phyloP scores from a whole-genome alignment of 2,113 vertebrate genomes.

The Ptilonorhynchus violaceus region DNA sequence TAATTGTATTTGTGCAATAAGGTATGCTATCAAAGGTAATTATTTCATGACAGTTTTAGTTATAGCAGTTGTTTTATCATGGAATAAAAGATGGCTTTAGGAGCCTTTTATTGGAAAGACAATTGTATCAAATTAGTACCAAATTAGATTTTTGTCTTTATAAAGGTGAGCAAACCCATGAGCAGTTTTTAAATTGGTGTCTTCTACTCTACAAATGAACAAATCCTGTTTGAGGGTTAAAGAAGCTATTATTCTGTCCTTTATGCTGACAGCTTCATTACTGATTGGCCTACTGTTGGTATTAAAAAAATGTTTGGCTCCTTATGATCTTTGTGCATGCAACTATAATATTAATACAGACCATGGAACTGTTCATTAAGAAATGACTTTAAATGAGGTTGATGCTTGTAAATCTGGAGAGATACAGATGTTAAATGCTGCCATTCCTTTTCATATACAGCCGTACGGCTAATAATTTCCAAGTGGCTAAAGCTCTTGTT shows the following conservation, averaged over 20 bases:
- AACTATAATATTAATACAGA: conserved; percentile 78
- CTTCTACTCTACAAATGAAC: conserved; percentile 76
- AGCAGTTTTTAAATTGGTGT: conserved; percentile 80
- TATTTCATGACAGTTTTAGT: conserved; percentile 78
- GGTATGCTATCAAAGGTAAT: conserved; percentile 73
- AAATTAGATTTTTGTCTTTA: conserved; percentile 84
- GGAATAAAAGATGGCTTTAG: conserved; percentile 77
- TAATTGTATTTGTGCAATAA: conserved; percentile 76
- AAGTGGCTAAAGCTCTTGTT: conserved; percentile 81
- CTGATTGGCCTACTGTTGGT: conserved; percentile 79
- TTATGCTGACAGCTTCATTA: conserved; percentile 82
- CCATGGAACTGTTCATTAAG: conserved; percentile 77
- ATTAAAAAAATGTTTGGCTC: conserved; percentile 80
- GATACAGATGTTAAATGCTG: conserved; percentile 81
- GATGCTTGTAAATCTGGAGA: conserved; percentile 76
- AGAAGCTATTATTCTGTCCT: conserved; percentile 82
- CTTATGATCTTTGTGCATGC: conserved; percentile 78
- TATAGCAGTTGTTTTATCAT: conserved; percentile 77
- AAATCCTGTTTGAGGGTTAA: conserved; percentile 82
- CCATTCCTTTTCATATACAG: conserved; percentile 70
- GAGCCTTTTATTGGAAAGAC: conserved; percentile 78
- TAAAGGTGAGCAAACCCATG: conserved; percentile 82
- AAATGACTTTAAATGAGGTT: conserved; percentile 78
- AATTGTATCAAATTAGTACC: conserved; percentile 82
- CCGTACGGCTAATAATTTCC: conserved; percentile 79